Conservation (phyloP, 2,888 invertebrate species). For the Coenonympha arcania region DNA sequence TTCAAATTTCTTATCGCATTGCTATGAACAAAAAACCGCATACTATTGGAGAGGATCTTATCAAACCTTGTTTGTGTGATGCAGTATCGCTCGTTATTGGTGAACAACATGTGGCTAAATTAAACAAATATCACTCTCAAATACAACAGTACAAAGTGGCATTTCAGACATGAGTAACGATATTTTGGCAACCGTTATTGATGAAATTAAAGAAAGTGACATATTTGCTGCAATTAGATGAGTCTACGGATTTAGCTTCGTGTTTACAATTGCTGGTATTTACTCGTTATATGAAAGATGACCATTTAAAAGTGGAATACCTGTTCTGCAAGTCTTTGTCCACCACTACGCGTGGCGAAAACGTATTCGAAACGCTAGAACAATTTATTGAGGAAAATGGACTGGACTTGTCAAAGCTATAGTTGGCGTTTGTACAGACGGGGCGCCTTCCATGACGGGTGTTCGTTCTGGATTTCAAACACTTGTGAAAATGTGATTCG, state of each 20-base stretch:
- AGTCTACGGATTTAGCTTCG: slow-evolving; percentile 24
- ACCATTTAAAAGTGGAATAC: slow-evolving; percentile 27
- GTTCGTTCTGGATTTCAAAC: slow-evolving; percentile 29
- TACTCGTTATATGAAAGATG: slow-evolving; percentile 24
- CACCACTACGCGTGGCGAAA: slow-evolving; percentile 29
- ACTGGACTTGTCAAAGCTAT: slow-evolving; percentile 30
- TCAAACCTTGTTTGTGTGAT: slow-evolving; percentile 27
- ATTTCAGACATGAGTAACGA: slow-evolving; percentile 11
- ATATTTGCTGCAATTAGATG: neutral
- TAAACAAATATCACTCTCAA: slow-evolving; percentile 27
- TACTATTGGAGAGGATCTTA: slow-evolving; percentile 22
- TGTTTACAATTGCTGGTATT: slow-evolving; percentile 25
- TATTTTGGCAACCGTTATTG: too few relatives aligned
- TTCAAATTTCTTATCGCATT: slow-evolving; percentile 20
- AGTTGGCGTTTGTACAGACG: slow-evolving; percentile 29
- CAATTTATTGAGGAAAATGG: slow-evolving; percentile 27
- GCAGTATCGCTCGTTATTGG: slow-evolving; percentile 27
- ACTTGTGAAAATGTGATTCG: slow-evolving; percentile 31
- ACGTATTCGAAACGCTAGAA: slow-evolving; percentile 30
- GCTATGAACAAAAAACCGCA: neutral
- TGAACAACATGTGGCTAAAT: slow-evolving; percentile 23
- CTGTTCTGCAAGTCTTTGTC: slow-evolving; percentile 30
- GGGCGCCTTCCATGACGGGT: slow-evolving; percentile 29
- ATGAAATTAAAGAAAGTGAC: slow-evolving; percentile 27
- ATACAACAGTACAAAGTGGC: slow-evolving; percentile 20